A percentile compares a stretch with the other conserved stretches of the same genome.
These are phyloP conservation scores for Danionella cerebrum DNA, from an alignment of 2,113 vertebrate species.

Conservation along the genomic window DNA sequence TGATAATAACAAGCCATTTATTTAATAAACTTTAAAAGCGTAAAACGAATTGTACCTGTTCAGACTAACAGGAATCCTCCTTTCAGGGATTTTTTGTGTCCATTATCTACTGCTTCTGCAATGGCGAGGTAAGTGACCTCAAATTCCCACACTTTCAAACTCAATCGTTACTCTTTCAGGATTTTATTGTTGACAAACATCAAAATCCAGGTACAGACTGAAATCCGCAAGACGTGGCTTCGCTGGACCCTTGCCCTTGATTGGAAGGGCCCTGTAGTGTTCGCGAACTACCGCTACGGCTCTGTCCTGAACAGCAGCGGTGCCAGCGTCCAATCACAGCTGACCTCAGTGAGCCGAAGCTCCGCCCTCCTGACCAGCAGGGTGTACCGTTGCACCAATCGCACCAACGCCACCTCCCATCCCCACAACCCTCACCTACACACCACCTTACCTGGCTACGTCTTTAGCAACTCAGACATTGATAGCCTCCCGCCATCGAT, in stretches of 20 bases:
- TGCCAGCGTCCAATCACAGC: slow-evolving; percentile 73
- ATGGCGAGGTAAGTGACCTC: slow-evolving; percentile 75
- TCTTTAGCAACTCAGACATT: slow-evolving; percentile 76
- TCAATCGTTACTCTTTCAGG: too few relatives aligned
- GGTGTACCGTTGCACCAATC: slow-evolving; percentile 35
- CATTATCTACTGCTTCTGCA: slow-evolving; percentile 86
- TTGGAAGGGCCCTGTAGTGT: slow-evolving; percentile 71
- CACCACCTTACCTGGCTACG: slow-evolving; percentile 74
- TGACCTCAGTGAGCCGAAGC: slow-evolving; percentile 58
- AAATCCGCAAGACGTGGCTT: slow-evolving; percentile 81
- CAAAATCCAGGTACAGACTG: slow-evolving; percentile 72
- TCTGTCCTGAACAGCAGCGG: slow-evolving; percentile 77
- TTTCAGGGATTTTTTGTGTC: slow-evolving; percentile 86
- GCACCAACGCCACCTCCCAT: neutral
- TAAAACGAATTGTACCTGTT: too few relatives aligned
- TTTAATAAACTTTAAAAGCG: too few relatives aligned
- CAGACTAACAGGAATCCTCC: neutral
- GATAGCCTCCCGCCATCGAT: slow-evolving; percentile 60
- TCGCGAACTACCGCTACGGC: slow-evolving; percentile 69
- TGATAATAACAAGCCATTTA: too few relatives aligned
- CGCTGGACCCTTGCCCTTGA: slow-evolving; percentile 74
- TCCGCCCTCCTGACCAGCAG: slow-evolving; percentile 59
- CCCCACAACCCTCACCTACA: slow-evolving; percentile 41
- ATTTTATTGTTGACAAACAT: neutral
- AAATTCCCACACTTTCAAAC: neutral